Evolutionary conservation across 1,140 invertebrate genomes (phyloP).

Genomic region (Aphaenogaster ashmeadi): DNA sequence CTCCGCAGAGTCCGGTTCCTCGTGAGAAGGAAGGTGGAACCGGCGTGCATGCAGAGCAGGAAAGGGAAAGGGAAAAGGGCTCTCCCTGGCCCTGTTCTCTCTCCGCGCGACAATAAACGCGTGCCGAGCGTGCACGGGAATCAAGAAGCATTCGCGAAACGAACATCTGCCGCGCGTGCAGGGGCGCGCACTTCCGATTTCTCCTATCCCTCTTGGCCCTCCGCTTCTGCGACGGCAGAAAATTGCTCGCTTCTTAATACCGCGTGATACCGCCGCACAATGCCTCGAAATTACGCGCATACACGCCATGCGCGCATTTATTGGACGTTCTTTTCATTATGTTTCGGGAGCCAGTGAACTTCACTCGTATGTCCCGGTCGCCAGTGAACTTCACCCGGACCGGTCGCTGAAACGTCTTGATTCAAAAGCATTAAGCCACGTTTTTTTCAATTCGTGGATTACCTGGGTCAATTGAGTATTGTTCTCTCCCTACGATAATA

Average conservation of each 20-base stretch:
- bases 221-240: neutral
- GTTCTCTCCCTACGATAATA: neutral
- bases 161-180: slow-evolving; percentile 46
- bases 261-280: slow-evolving; percentile 14
- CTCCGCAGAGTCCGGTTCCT: slow-evolving; percentile 35
- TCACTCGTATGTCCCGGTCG: too few species aligned
- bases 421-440: neutral
- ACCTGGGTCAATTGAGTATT: neutral
- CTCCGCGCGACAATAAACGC: slow-evolving; percentile 25
- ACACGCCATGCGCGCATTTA: neutral
- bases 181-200: slow-evolving; percentile 38
- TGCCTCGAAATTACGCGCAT: neutral
- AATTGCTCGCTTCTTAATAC: slow-evolving; percentile 8
- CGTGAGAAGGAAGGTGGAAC: slow-evolving; percentile 28
- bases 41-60: neutral
- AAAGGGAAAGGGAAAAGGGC: neutral
- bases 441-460: neutral
- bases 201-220: neutral
- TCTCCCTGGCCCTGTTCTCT: neutral
- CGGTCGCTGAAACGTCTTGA: neutral
- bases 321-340: neutral
- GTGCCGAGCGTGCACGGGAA: slow-evolving; percentile 15
- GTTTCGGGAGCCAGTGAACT: neutral
- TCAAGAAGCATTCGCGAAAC: slow-evolving; percentile 43
- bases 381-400: too few species aligned